These are phyloP conservation scores for Diachasma alloeum DNA, from an alignment of 1,140 invertebrate genomes.

Conservation along the genomic window DNA sequence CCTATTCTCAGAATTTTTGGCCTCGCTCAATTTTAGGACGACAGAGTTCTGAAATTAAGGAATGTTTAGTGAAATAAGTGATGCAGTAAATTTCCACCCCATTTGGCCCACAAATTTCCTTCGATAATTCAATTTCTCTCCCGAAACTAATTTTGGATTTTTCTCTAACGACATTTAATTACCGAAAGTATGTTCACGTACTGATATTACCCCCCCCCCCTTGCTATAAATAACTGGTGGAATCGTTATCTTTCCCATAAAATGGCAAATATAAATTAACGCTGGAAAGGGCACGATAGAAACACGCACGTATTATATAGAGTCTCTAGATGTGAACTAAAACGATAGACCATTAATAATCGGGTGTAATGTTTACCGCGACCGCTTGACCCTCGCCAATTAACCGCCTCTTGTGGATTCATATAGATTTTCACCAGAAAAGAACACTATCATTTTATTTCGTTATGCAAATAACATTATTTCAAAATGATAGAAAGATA, in stretches of 20 bases:
- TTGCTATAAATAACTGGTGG: background rate
- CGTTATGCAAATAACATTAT: no score
- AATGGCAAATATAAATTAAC: conserved; percentile 4
- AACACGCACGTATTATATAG: conserved; percentile 2
- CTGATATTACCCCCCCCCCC: background rate
- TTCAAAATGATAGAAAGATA: no score
- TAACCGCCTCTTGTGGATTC: background rate
- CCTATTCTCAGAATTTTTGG: no score
- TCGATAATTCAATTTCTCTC: background rate
- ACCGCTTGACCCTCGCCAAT: background rate
- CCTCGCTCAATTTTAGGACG: no score
- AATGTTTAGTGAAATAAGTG: no score
- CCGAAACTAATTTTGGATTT: background rate
- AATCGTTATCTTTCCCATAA: background rate
- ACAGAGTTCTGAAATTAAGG: no score
- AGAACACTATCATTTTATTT: no score
- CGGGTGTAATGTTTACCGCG: background rate
- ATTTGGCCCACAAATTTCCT: no score
- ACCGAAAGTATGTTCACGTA: background rate
- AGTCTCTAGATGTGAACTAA: background rate
- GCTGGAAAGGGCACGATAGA: background rate
- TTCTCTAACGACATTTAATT: background rate
- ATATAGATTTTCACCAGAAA: no score
- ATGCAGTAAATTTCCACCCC: no score
- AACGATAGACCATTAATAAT: conserved; percentile 8